A percentile compares a stretch with the other conserved stretches of the same genome.
phyloP scores from a whole-genome alignment of 2,797 vertebrate species.

The Babyrousa celebensis region DNA sequence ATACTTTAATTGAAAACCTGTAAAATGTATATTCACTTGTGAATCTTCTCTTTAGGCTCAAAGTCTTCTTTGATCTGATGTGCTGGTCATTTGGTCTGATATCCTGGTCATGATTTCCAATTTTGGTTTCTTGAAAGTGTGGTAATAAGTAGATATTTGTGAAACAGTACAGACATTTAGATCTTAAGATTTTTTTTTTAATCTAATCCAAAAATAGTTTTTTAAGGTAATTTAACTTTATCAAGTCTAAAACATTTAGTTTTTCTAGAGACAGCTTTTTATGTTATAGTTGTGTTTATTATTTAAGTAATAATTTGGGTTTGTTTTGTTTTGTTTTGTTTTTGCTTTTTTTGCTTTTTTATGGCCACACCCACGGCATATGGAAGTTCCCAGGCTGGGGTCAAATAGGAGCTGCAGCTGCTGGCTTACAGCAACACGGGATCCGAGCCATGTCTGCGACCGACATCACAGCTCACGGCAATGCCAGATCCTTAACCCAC shows the following conservation, averaged over 20 bases:
- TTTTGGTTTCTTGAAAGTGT: constrained; percentile 66
- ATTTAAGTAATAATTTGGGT: not conserved
- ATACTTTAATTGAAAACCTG: constrained; percentile 28
- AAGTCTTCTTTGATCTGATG: not conserved
- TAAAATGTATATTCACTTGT: not conserved
- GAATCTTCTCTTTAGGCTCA: constrained; percentile 35
- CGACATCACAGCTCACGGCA: too few relatives aligned
- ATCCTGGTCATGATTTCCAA: not conserved
- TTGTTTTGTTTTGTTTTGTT: too few relatives aligned
- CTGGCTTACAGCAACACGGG: too few relatives aligned
- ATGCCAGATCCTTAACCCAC: too few relatives aligned
- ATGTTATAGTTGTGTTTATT: not conserved
- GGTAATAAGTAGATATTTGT: constrained; percentile 11
- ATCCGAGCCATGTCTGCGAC: too few relatives aligned
- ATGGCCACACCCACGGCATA: too few relatives aligned
- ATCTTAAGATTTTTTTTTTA: not conserved
- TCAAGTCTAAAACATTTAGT: constrained; percentile 40
- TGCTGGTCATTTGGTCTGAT: not conserved
- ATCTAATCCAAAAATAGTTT: not conserved
- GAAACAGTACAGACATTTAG: constrained; percentile 10
- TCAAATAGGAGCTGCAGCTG: too few relatives aligned
- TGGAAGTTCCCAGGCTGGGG: too few relatives aligned
- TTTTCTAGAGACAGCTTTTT: constrained; percentile 55
- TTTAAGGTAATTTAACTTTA: not conserved
- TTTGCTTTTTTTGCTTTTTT: too few relatives aligned